These are phyloP conservation scores for Zeugodacus cucurbitae DNA, from an alignment of 1,140 invertebrate species.

Conservation along the genomic window DNA sequence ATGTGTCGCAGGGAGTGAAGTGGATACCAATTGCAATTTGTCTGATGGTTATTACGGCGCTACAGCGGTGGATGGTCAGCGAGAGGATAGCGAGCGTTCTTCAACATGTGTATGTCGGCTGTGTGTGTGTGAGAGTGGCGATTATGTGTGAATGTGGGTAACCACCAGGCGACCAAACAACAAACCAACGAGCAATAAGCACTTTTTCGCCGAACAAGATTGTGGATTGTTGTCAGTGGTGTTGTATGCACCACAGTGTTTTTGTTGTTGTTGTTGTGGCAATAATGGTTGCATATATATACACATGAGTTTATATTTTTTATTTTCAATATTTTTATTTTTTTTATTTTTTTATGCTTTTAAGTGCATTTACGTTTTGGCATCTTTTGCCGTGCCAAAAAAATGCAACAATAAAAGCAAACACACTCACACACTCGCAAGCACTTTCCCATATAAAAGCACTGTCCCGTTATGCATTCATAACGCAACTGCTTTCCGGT, in stretches of 20 bases:
- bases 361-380: neutral
- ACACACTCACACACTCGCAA: neutral
- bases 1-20: slow-evolving; percentile 40
- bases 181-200: slow-evolving; percentile 6
- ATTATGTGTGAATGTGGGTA: neutral
- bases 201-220: neutral
- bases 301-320: too few relatives aligned
- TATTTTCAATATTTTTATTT: neutral
- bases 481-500: slow-evolving; percentile 3
- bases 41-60: slow-evolving; percentile 54
- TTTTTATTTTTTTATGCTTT: neutral
- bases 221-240: neutral
- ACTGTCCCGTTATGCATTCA: neutral
- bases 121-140: neutral
- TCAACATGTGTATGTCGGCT: neutral
- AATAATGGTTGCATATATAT: too few relatives aligned
- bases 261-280: too few relatives aligned
- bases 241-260: neutral
- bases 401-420: neutral
- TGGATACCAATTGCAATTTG: slow-evolving; percentile 62
- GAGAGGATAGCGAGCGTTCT: neutral
- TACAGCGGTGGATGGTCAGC: neutral
- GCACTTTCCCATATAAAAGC: neutral
- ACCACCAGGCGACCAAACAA: neutral
- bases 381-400: neutral